Base-by-base conservation (phyloP, 2,797 vertebrate species). In the Presbytis comata region DNA sequence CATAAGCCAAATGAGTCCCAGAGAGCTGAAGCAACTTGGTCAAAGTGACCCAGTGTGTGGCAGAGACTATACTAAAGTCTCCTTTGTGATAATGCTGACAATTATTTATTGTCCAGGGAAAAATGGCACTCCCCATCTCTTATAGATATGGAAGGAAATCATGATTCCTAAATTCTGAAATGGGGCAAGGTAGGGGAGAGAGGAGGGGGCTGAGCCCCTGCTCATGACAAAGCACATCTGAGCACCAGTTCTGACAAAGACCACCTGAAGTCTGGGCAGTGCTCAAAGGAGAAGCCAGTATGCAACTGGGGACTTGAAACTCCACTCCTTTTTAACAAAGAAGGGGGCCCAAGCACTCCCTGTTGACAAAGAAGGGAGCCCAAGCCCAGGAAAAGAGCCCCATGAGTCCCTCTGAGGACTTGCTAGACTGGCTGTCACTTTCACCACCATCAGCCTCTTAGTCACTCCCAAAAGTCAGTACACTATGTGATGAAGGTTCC, bases 101-200 rank as follows among this genome's bases (percentile, higher is more conserved):
- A 76, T 89, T 28, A 83, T 74, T 48, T 87, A 39, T 53, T 46
- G 28, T 36, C 48, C 39, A 64, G 9, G 28, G 19, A 76, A 75
- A 85, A 93, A 57, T 41, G 28, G 57, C 26, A 6, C 8, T 92
- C 76, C 26, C 50, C n/a, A 74, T 28, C 19, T 87, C 72, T 88
- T 75, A 28, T 1, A 74, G 48, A 67, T 70, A 44, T 95, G 74
- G n/a, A 82, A 9, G 28, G 30, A 78, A 87, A 21, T 72, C 33
- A 44, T 55, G 64, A 50, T 50, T 96, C 41, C 59, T 89, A 91
- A 94, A 30, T 95, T 87, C 57, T 92, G 36, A 89, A 91, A 95
- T 80, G 39, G 21, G 67, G 28, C 26, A 90, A 93, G n/a, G 55
- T 2, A 64, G 48, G 26, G 53, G 19, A 85, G 59, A 75, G 28